Evolutionary conservation across 2,113 vertebrate species (phyloP), one percentile per base, ranked within the genome.

Genomic region (Macroglossus sobrinus): DNA sequence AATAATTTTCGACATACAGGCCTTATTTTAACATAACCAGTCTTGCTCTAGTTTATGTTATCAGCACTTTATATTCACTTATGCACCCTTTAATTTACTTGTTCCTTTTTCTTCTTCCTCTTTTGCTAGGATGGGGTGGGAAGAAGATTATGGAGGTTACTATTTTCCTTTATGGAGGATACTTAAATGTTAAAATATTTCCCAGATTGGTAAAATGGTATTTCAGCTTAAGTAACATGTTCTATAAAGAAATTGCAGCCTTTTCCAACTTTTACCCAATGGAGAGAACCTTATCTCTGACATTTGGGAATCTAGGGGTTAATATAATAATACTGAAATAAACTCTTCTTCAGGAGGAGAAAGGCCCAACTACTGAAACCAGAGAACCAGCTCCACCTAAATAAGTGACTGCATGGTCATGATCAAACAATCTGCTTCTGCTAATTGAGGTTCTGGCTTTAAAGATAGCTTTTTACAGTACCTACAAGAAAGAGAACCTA

Each of bases 401-500:
- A 59, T 75, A 98, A 97, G 93, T 95, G 94, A 97, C 89, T 97
- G 86, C 75, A 95, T 75, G 61, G 84, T 97, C 92, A 96, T 82
- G 71, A 97, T 97, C 97, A 96, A 96, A 78, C 71, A 79, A 85
- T n/a, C n/a, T n/a, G n/a, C 72, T 35, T 97, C 35, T 95, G 93
- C 81, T 97, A 97, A 97, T 38, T 76, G 89, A 97, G 53, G 71
- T 89, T 91, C 75, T 75, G 94, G 97, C 90, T 96, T 93, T 97
- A 93, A 96, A 93, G 87, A 96, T 40, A 98, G 96, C 81, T 98
- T 98, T 94, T 94, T 95, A 98, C 93, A 91, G 81, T 98, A 95
- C 95, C 97, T 97, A 97, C 75, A 96, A 98, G 90, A 97, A 97
- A 98, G 91, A 97, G 59, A 97, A 97, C 90, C 85, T 97, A 97